Conservation (phyloP, 2,888 invertebrate species). For the Noctua janthina region DNA sequence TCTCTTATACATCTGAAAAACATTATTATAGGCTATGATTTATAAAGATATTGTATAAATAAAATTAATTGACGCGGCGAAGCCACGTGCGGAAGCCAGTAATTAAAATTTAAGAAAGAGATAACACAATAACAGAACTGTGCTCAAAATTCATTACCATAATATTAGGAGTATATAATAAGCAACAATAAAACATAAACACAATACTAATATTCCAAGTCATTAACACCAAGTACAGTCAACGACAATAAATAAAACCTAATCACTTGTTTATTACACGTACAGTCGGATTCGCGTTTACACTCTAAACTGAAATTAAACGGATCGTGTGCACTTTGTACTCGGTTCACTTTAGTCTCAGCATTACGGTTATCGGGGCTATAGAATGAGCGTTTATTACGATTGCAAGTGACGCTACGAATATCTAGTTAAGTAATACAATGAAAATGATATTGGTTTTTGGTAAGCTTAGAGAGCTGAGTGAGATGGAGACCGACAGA, state of each 20-base stretch:
- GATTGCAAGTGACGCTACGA: background rate
- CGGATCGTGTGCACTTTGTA: slow-evolving; percentile 44
- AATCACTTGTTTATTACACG: slow-evolving; percentile 59
- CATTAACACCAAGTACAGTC: slow-evolving; percentile 37
- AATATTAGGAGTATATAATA: background rate
- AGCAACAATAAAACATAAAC: background rate
- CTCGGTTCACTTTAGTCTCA: slow-evolving; percentile 3
- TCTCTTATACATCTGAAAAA: background rate
- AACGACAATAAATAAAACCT: slow-evolving; percentile 54
- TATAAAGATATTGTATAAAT: too few species aligned
- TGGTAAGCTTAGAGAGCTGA: background rate
- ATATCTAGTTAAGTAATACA: background rate
- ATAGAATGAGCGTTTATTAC: slow-evolving; percentile 27
- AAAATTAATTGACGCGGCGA: background rate
- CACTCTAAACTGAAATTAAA: slow-evolving; percentile 42
- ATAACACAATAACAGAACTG: background rate
- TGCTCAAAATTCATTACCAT: background rate
- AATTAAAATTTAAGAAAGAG: background rate
- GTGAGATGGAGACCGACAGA: background rate
- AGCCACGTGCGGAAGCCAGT: background rate
- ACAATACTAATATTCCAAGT: slow-evolving; percentile 17
- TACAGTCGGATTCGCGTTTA: slow-evolving; percentile 31
- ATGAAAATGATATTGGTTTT: background rate
- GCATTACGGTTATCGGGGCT: slow-evolving; percentile 24
- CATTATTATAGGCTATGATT: background rate